phyloP scores from a whole-genome alignment of 2,113 vertebrate species.

The Anhinga anhinga region DNA sequence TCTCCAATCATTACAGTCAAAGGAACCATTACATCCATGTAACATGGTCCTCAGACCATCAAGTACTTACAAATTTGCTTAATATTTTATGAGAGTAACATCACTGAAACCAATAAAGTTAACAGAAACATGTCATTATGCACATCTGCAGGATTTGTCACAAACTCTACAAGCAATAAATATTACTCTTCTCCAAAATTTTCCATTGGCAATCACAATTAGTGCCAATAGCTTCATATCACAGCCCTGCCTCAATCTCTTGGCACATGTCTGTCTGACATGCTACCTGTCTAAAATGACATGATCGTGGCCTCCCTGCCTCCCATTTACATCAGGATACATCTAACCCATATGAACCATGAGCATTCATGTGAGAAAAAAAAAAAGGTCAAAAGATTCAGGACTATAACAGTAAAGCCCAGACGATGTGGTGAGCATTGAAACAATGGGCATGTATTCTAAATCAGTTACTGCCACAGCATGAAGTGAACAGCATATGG shows the following conservation, averaged over 20 bases:
- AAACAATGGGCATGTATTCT: not conserved
- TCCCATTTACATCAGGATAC: not conserved
- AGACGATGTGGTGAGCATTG: rapidly evolving
- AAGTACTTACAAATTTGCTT: not conserved
- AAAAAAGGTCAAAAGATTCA: not conserved
- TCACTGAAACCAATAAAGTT: not conserved
- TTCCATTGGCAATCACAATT: not conserved
- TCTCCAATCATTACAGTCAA: not conserved
- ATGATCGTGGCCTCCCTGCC: not conserved
- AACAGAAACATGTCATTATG: not conserved
- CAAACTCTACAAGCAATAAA: not conserved
- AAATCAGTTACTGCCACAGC: not conserved
- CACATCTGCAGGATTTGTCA: not conserved
- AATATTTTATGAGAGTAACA: not conserved
- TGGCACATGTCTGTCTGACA: not conserved
- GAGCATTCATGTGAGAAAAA: not conserved
- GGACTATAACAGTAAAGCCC: not conserved
- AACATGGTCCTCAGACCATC: not conserved
- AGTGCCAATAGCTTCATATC: not conserved
- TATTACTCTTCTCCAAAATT: not conserved
- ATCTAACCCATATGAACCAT: not conserved
- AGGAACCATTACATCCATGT: not conserved
- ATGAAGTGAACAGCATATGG: not conserved
- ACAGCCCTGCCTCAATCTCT: not conserved
- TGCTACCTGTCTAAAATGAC: not conserved